Evolutionary conservation across 2,888 invertebrate species (phyloP), one percentile per base, ranked within the genome.

Genomic region (Pammene fasciana): DNA sequence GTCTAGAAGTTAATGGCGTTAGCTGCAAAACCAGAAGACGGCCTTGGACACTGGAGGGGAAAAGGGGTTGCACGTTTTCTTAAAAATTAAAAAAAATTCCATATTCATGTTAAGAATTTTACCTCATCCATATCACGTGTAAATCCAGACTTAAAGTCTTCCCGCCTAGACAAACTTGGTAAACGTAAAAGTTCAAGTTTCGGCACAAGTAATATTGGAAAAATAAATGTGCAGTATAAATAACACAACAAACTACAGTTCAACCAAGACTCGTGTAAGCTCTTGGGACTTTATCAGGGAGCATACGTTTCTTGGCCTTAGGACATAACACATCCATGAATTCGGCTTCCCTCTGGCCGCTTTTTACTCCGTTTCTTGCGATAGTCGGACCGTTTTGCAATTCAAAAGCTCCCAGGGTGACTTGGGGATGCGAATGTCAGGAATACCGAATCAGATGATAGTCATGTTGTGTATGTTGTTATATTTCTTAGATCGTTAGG

Each of bases 301-400:
- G 41, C 57, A 59, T 50, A 60, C 34, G 38, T 65, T 52, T 68
- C 62, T 34, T 52, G 57, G 50, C 56, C 36, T 67, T n/a, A 18
- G 38, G 41, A 46, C 43, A 71, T 73, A 73, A 71, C 75, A 55
- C 72, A 76, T 81, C 75, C 70, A 76, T 71, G 65, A 59, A 52
- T 48, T 71, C 52, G 74, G 72, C 71, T 71, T 78, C 78, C 68
- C 45, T 26, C 26, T 72, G 78, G 73, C 62, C 70, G 74, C 78
- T 86, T 85, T 85, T 81, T 84, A 80, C 79, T 75, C 78, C 75
- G 77, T 82, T 85, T 82, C 82, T 84, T 83, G 83, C 81, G 83
- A 82, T 80, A 76, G 77, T 72, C 78, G 72, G 73, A 74, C 73
- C 78, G 77, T 82, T 87, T 87, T 85, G 86, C 86, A 86, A 87